Base-by-base conservation (phyloP, 2,113 vertebrate genomes). In the Daboia siamensis region DNA sequence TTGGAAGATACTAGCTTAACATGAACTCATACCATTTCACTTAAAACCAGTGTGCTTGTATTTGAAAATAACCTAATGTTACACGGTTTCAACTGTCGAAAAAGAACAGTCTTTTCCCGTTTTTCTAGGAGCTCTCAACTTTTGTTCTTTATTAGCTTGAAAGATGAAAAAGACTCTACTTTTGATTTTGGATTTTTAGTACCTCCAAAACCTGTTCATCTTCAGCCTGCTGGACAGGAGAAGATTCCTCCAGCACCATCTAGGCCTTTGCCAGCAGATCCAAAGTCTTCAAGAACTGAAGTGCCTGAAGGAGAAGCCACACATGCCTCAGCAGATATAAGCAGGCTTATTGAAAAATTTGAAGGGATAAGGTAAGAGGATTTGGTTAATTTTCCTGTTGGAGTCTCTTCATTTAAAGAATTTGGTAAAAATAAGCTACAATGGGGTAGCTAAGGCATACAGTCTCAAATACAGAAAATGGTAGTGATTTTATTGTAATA, bases 161-260 rank as follows among this genome's bases (percentile, higher is more conserved):
- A 96, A 92, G 87, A 93, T 88, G 80, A 93, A 92, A 85, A 88
- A 93, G 91, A 95, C 26, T 93, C 33, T 85, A 33, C 3, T 87
- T 90, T 91, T 84, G 55, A 52, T 56, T 23, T 24, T 93, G 94
- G 88, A 95, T 84, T 90, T 93, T 90, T 95, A 99, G 99, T 98
- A 97, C 98, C 98, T 97, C 98, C 98, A 98, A 98, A 99, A 96
- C 97, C 98, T 90, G 95, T 97, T 69, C 97, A 98, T 96, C 98
- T 98, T 94, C 97, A 98, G 96, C 96, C 97, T 93, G 93, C 97
- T 88, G 98, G 98, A 61, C 98, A 98, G 96, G 98, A 98, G 95
- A 98, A 96, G 96, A 98, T 98, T 94, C 97, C 97, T n/a, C 98
- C 98, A 52, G 97, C 98, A 0, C 98, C 98, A 0, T 98, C 97